Percentiles rank a stretch among this genome's conserved stretches.
Conservation (phyloP, 2,113 vertebrate genomes). For the Dipodomys merriami region DNA sequence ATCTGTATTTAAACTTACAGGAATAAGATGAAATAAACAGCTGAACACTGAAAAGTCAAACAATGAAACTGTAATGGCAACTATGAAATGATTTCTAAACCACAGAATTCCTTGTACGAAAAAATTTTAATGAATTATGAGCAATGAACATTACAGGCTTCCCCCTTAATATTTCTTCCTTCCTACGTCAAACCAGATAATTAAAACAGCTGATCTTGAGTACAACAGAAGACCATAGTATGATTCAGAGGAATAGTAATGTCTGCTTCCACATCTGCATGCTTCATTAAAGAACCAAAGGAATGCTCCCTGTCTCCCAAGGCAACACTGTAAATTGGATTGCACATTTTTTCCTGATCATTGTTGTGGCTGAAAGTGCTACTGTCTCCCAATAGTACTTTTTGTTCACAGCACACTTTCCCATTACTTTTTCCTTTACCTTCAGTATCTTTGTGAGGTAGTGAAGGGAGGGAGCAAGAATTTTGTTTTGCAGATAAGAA, state of each 20-base stretch:
- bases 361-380: constrained; percentile 40
- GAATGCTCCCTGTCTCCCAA: constrained; percentile 48
- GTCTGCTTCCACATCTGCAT: constrained; percentile 54
- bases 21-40: constrained; percentile 61
- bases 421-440: constrained; percentile 10
- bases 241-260: background rate
- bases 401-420: background rate
- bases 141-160: constrained; percentile 69
- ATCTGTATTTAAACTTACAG: constrained; percentile 11
- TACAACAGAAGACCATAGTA: constrained; percentile 57
- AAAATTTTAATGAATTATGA: constrained; percentile 77
- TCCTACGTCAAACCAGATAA: constrained; percentile 69
- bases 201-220: constrained; percentile 46
- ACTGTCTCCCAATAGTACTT: constrained; percentile 28
- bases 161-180: constrained; percentile 71
- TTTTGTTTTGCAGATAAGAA: constrained; percentile 60
- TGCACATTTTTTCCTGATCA: constrained; percentile 28
- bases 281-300: constrained; percentile 49
- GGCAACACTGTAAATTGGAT: constrained; percentile 51
- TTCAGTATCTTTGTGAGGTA: constrained; percentile 68
- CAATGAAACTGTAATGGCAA: constrained; percentile 49
- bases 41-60: constrained; percentile 53
- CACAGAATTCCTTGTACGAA: constrained; percentile 71
- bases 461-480: constrained; percentile 62
- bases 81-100: constrained; percentile 69